Conservation (phyloP, 2,888 invertebrate species). For the Thera obeliscata region DNA sequence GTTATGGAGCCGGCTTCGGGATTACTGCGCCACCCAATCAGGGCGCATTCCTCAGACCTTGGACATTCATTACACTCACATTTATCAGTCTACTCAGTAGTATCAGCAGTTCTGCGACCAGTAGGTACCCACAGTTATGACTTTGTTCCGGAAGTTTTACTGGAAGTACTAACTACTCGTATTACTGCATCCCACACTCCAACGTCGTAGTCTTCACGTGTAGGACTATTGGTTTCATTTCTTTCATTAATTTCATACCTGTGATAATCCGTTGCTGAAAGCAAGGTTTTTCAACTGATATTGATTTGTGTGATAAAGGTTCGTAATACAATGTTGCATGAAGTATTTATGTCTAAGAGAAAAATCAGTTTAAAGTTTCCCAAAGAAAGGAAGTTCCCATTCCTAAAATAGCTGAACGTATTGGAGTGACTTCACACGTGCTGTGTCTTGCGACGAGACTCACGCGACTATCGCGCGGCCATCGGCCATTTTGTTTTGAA, state of each 20-base stretch:
- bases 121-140: neutral
- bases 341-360: no score
- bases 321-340: no score
- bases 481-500: constrained; percentile 4
- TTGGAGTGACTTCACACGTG: constrained; percentile 23
- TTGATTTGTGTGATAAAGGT: no score
- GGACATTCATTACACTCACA: constrained; percentile 4
- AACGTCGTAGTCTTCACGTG: neutral
- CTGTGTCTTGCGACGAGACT: constrained; percentile 12
- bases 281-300: no score
- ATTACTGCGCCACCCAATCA: constrained; percentile 16
- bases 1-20: constrained; percentile 22
- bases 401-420: constrained; percentile 25
- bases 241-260: no score
- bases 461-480: constrained; percentile 12
- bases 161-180: neutral
- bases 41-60: constrained; percentile 10
- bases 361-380: neutral
- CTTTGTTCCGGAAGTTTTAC: neutral
- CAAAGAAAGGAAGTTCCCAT: constrained; percentile 3
- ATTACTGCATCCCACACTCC: neutral
- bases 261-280: no score
- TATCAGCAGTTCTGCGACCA: neutral
- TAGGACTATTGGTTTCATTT: no score
- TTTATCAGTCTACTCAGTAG: neutral